A percentile compares a stretch with the other conserved stretches of the same genome.
These are phyloP conservation scores for Gymnoscelis rufifasciata DNA, from an alignment of 2,888 invertebrate genomes.

Conservation along the genomic window DNA sequence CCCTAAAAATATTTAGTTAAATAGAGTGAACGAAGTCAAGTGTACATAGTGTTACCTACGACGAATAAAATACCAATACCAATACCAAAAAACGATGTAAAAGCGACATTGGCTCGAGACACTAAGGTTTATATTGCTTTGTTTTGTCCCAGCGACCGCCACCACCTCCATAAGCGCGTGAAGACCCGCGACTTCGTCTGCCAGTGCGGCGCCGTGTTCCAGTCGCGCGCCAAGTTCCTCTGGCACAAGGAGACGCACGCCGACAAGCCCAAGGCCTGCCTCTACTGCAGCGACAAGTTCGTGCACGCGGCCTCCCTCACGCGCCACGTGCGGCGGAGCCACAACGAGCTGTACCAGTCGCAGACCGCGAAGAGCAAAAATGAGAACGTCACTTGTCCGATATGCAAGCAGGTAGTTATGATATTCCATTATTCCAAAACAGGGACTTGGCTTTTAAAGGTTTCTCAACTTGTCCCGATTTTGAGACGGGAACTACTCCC, in stretches of 20 bases:
- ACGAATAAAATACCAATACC: too few species aligned
- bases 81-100: too few species aligned
- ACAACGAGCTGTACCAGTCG: constrained; percentile 86
- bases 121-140: too few species aligned
- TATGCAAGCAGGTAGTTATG: constrained; percentile 80
- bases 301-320: constrained; percentile 90
- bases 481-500: too few species aligned
- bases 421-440: too few species aligned
- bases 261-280: constrained; percentile 88
- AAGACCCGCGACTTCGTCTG: constrained; percentile 85
- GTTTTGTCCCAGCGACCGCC: constrained; percentile 82
- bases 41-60: too few species aligned
- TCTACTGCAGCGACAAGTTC: constrained; percentile 91
- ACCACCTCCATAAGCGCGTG: constrained; percentile 85
- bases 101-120: too few species aligned
- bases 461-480: too few species aligned
- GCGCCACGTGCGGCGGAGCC: constrained; percentile 88
- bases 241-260: constrained; percentile 92
- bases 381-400: constrained; percentile 87
- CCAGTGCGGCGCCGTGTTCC: constrained; percentile 88
- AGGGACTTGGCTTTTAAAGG: too few species aligned
- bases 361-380: constrained; percentile 80
- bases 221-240: constrained; percentile 88
- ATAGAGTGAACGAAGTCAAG: too few species aligned
- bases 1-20: too few species aligned